Percentiles rank a stretch among this genome's conserved stretches.
phyloP scores from a whole-genome alignment of 2,797 vertebrate species.

The Liparis tanakae region DNA sequence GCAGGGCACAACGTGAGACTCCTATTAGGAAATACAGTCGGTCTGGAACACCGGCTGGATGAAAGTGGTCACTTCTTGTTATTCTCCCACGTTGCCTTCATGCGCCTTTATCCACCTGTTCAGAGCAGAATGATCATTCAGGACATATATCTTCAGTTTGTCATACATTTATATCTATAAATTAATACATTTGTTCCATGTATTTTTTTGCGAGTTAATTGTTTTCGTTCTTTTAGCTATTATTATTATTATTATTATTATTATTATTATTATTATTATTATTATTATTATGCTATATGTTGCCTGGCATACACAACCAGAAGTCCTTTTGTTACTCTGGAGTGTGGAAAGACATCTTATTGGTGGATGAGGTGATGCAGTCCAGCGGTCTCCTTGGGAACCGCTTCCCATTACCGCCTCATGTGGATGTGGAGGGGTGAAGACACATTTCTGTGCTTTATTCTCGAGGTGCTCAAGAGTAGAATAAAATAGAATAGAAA shows the following conservation, averaged over 20 bases:
- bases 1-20: background rate
- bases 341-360: conserved; percentile 11
- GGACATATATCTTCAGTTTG: no score
- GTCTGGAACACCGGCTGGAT: background rate
- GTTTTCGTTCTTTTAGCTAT: background rate
- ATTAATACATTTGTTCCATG: background rate
- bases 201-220: background rate
- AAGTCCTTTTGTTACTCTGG: background rate
- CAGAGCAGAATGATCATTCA: background rate
- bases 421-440: conserved; percentile 2
- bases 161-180: no score
- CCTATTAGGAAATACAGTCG: background rate
- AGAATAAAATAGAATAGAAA: no score
- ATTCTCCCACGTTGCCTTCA: background rate
- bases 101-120: background rate
- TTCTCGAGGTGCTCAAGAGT: background rate
- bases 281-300: background rate
- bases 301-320: background rate
- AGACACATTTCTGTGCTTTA: background rate
- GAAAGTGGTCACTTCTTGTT: background rate
- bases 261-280: background rate
- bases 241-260: background rate
- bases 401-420: conserved; percentile 30
- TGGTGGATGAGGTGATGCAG: conserved; percentile 52
- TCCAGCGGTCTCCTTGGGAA: conserved; percentile 55